Evolutionary conservation across 2,113 vertebrate genomes (phyloP).

Genomic region (Silurus glanis): DNA sequence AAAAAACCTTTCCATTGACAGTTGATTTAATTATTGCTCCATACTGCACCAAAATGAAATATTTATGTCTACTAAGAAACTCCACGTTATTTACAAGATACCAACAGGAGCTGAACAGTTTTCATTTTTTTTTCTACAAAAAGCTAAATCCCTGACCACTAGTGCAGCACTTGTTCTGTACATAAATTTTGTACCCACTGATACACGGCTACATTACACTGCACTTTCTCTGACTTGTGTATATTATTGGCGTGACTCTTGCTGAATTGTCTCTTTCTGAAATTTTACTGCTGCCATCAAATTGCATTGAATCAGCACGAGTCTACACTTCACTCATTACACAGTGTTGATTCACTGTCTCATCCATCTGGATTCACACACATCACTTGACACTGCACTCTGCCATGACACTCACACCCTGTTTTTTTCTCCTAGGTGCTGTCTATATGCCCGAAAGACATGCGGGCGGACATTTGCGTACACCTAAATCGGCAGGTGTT

Average conservation of each 20-base stretch:
- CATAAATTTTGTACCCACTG: constrained; percentile 9
- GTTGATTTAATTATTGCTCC: constrained; percentile 41
- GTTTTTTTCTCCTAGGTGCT: constrained; percentile 78
- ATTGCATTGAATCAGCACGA: constrained; percentile 21
- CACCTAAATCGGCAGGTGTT: constrained; percentile 97
- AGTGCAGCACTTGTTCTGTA: constrained; percentile 24
- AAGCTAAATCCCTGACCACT: constrained; percentile 25
- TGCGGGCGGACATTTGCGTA: constrained; percentile 98
- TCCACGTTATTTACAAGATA: constrained; percentile 43
- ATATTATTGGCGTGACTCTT: constrained; percentile 21
- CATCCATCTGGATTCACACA: background rate
- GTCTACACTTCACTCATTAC: background rate
- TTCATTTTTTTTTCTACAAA: constrained; percentile 1
- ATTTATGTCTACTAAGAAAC: constrained; percentile 43
- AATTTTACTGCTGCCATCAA: constrained; percentile 18
- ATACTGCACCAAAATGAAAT: constrained; percentile 32
- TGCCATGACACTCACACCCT: background rate
- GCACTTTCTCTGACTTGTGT: constrained; percentile 31
- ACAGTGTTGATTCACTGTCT: constrained; percentile 4
- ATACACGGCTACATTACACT: constrained; percentile 7
- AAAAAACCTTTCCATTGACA: background rate
- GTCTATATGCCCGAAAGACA: constrained; percentile 97
- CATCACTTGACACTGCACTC: background rate
- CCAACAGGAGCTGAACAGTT: constrained; percentile 24
- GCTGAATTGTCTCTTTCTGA: constrained; percentile 42